Conservation (phyloP, 2,113 vertebrate species). For the Heptranchias perlo region DNA sequence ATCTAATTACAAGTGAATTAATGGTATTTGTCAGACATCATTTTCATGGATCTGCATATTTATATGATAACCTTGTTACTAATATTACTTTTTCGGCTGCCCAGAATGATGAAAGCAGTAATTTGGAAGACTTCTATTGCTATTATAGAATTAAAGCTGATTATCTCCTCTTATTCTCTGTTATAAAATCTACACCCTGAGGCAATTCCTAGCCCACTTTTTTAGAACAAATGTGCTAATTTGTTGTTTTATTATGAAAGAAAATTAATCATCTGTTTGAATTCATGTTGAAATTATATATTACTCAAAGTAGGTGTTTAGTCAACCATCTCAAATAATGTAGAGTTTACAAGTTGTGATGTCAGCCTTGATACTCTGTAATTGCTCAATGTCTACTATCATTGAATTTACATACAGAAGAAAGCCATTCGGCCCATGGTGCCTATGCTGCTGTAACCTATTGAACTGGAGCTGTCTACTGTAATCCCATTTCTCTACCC, state of each 20-base stretch:
- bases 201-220: background rate
- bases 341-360: background rate
- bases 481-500: background rate
- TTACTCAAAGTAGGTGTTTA: background rate
- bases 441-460: background rate
- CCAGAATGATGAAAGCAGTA: background rate
- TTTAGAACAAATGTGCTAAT: background rate
- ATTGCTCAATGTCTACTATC: background rate
- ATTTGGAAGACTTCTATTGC: background rate
- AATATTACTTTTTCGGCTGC: background rate
- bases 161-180: background rate
- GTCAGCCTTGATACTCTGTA: background rate
- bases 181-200: background rate
- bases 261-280: background rate
- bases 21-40: background rate
- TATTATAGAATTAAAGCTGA: background rate
- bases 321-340: background rate
- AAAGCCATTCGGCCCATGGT: background rate
- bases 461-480: background rate
- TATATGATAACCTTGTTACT: background rate
- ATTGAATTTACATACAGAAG: background rate
- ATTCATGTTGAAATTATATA: background rate
- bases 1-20: background rate
- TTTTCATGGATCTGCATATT: background rate
- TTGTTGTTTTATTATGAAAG: background rate